phyloP scores from a whole-genome alignment of 2,113 vertebrate genomes.

The Morone chrysops region DNA sequence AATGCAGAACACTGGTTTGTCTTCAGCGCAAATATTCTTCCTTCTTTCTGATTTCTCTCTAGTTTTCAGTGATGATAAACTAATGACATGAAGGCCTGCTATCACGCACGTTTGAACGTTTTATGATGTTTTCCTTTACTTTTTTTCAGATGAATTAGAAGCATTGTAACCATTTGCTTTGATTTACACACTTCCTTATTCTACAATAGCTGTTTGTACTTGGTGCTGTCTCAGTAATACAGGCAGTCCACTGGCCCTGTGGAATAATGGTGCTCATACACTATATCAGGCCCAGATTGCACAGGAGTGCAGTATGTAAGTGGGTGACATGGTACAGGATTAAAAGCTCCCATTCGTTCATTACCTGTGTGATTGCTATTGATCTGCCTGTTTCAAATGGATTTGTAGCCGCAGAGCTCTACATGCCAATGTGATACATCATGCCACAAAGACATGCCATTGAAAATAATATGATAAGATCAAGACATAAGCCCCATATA shows the following conservation, averaged over 20 bases:
- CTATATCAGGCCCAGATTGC: slow-evolving; percentile 17
- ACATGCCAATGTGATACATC: slow-evolving; percentile 17
- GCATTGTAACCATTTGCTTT: slow-evolving; percentile 3
- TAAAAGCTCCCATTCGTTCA: slow-evolving; percentile 58
- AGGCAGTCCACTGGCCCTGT: not conserved
- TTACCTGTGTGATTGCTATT: slow-evolving; percentile 67
- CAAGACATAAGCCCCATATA: too few relatives aligned
- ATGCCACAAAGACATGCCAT: not conserved
- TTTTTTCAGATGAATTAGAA: not conserved
- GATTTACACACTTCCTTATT: not conserved
- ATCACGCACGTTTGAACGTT: not conserved
- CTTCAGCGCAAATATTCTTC: slow-evolving; percentile 8
- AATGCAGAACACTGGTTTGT: not conserved
- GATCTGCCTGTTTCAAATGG: slow-evolving; percentile 47
- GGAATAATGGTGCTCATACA: not conserved
- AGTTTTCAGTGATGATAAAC: slow-evolving; percentile 8
- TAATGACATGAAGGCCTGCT: not conserved
- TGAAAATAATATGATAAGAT: slow-evolving; percentile 7
- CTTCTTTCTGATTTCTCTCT: not conserved
- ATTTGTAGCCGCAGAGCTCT: slow-evolving; percentile 10
- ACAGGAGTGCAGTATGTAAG: slow-evolving; percentile 18
- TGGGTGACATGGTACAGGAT: slow-evolving; percentile 31
- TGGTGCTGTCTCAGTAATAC: slow-evolving; percentile 1
- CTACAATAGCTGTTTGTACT: not conserved
- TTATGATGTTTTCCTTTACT: not conserved